A percentile compares a stretch with the other conserved stretches of the same genome.
These are phyloP conservation scores for Himalopsyche japonica DNA, from an alignment of 2,888 invertebrate species.

Conservation along the genomic window DNA sequence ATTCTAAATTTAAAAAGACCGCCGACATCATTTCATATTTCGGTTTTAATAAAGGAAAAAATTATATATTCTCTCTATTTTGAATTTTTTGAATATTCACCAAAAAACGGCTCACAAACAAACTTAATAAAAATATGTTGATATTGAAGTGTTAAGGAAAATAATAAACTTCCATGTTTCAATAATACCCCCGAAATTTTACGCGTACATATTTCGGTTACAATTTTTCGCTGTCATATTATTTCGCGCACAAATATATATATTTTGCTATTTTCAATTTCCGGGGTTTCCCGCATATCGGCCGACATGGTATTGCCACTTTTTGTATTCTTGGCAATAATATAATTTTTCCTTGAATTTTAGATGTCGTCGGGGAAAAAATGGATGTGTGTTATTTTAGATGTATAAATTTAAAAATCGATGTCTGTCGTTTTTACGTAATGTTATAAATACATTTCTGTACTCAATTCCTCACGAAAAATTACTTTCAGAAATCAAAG, in stretches of 20 bases:
- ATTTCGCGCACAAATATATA: background rate
- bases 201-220: background rate
- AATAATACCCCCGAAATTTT: background rate
- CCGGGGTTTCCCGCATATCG: background rate
- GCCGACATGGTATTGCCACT: background rate
- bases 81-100: background rate
- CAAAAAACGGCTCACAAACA: background rate
- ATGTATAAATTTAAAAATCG: too few relatives aligned
- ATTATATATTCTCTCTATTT: background rate
- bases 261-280: background rate
- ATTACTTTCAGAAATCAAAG: conserved; percentile 56
- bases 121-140: background rate
- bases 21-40: background rate
- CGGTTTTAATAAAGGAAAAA: background rate
- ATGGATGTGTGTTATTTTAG: background rate
- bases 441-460: too few relatives aligned
- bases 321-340: background rate
- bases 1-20: background rate
- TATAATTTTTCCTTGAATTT: background rate
- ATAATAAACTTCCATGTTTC: background rate
- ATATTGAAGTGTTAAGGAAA: background rate
- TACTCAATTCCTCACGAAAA: too few relatives aligned
- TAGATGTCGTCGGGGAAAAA: background rate
- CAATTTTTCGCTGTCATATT: background rate
- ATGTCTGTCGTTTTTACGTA: too few relatives aligned